Conservation (phyloP, 2,113 vertebrate genomes). For the Myiagra hebetior region DNA sequence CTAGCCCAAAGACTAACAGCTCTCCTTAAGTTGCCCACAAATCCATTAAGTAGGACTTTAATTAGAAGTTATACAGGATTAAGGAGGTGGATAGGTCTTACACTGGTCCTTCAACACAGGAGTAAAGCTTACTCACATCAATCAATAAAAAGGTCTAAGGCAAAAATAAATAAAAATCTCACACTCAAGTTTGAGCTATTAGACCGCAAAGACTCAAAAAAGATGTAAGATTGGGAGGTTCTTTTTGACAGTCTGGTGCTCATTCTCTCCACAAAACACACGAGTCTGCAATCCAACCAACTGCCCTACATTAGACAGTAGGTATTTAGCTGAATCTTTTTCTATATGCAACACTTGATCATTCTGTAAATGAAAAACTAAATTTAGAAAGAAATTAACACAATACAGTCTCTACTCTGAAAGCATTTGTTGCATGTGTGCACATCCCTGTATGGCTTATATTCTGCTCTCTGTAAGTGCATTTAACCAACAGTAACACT, state of each 20-base stretch:
- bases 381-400: not conserved
- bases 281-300: not conserved
- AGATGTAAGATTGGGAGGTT: not conserved
- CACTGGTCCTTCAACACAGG: not conserved
- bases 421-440: not conserved
- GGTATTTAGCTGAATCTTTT: not conserved
- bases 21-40: not conserved
- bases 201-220: not conserved
- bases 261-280: not conserved
- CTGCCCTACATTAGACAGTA: not conserved
- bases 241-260: not conserved
- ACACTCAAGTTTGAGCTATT: not conserved
- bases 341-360: not conserved
- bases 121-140: not conserved
- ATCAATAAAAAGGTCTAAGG: not conserved
- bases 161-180: not conserved
- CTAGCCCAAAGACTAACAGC: not conserved
- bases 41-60: not conserved
- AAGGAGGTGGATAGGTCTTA: not conserved
- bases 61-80: not conserved
- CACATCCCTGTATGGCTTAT: not conserved
- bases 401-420: not conserved
- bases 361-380: not conserved
- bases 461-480: not conserved
- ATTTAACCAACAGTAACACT: not conserved